These are phyloP conservation scores for Blastobasis lacticolella DNA, from an alignment of 2,888 invertebrate species.

Conservation along the genomic window DNA sequence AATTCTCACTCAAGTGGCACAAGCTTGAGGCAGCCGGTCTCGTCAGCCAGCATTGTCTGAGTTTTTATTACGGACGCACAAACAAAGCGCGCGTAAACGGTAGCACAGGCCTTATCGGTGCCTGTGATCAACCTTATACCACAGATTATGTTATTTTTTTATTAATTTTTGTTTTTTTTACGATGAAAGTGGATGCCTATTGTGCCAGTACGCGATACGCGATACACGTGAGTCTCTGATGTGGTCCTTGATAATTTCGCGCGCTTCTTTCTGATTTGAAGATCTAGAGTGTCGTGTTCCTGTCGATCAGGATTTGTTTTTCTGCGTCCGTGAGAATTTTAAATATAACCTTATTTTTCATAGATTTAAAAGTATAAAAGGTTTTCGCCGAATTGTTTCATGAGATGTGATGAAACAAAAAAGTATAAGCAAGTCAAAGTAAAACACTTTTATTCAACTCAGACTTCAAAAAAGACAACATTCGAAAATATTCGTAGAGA, in stretches of 20 bases:
- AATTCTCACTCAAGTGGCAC: slow-evolving; percentile 53
- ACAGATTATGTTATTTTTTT: slow-evolving; percentile 20
- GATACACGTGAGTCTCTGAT: slow-evolving; percentile 34
- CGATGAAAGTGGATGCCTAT: slow-evolving; percentile 29
- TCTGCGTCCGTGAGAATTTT: too few relatives aligned
- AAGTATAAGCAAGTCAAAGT: too few relatives aligned
- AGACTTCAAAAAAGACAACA: too few relatives aligned
- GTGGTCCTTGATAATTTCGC: slow-evolving; percentile 29
- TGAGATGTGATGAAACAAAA: too few relatives aligned
- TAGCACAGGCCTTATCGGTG: slow-evolving; percentile 63
- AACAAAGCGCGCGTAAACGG: slow-evolving; percentile 71
- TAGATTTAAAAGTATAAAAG: too few relatives aligned
- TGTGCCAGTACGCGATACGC: slow-evolving; percentile 50
- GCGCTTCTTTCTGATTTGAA: slow-evolving; percentile 29
- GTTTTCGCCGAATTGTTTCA: too few relatives aligned
- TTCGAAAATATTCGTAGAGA: too few relatives aligned
- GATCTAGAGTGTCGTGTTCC: slow-evolving; percentile 47
- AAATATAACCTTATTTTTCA: too few relatives aligned
- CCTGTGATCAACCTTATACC: slow-evolving; percentile 66
- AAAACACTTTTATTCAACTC: too few relatives aligned
- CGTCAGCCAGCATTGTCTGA: slow-evolving; percentile 57
- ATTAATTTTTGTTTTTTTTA: slow-evolving; percentile 36
- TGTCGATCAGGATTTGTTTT: slow-evolving; percentile 14
- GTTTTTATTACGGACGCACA: slow-evolving; percentile 60
- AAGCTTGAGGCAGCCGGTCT: slow-evolving; percentile 51